Percentiles rank a stretch among this genome's conserved stretches.
These are phyloP conservation scores for Himalopsyche phryganea DNA, from an alignment of 1,140 invertebrate genomes.

Conservation along the genomic window DNA sequence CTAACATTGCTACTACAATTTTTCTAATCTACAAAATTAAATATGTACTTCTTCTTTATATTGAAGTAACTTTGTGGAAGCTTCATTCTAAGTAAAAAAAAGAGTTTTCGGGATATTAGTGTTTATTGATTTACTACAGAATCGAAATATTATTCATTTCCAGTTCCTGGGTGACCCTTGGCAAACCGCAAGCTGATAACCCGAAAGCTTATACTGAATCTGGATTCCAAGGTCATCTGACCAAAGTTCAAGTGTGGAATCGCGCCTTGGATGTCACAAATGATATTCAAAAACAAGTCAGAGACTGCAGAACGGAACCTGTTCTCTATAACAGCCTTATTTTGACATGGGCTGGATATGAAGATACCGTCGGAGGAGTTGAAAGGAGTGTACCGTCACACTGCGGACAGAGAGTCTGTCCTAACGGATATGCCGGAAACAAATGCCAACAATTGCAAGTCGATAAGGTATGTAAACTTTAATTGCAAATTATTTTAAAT, in stretches of 20 bases:
- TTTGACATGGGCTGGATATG: conserved; percentile 90
- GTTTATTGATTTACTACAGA: too few species aligned
- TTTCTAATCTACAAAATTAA: too few species aligned
- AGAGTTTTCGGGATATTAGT: too few species aligned
- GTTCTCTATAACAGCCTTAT: conserved; percentile 83
- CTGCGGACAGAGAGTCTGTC: conserved; percentile 83
- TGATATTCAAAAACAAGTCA: conserved; percentile 90
- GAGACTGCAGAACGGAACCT: conserved; percentile 87
- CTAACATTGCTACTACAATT: conserved; percentile 23
- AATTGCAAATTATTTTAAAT: not conserved
- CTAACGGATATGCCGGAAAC: conserved; percentile 76
- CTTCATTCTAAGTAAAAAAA: too few species aligned
- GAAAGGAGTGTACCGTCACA: conserved; percentile 87
- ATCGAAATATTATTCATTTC: conserved; percentile 39
- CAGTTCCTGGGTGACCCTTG: conserved; percentile 89
- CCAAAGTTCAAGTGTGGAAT: conserved; percentile 93
- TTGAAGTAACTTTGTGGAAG: too few species aligned
- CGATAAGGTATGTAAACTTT: conserved; percentile 61
- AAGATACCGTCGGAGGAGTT: conserved; percentile 82
- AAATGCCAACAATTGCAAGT: conserved; percentile 81
- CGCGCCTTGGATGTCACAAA: conserved; percentile 84
- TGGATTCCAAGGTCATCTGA: conserved; percentile 92
- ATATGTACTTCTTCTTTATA: too few species aligned
- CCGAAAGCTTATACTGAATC: conserved; percentile 74
- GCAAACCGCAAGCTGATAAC: conserved; percentile 75